Conservation (phyloP, 2,113 vertebrate species). For the Clinocottus analis region DNA sequence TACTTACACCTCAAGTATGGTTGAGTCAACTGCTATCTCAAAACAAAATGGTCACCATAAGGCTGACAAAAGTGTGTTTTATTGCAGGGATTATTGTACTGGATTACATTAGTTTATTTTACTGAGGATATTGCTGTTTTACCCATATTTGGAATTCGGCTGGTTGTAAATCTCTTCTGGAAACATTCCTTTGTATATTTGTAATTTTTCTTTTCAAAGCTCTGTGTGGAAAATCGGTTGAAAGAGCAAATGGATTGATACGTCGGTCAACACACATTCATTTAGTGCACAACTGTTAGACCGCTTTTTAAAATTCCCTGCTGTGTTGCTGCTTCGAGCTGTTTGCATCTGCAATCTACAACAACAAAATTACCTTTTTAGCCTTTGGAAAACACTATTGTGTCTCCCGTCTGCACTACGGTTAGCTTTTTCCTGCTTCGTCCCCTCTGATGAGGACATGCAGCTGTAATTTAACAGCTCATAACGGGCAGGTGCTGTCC, state of each 20-base stretch:
- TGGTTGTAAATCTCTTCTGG: background rate
- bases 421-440: conserved; percentile 25
- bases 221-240: background rate
- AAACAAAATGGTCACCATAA: background rate
- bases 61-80: background rate
- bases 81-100: background rate
- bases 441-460: conserved; percentile 51
- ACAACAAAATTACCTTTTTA: conserved; percentile 6
- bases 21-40: background rate
- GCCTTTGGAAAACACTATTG: conserved; percentile 43
- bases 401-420: conserved; percentile 35
- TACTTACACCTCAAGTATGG: background rate
- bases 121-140: background rate
- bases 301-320: conserved; percentile 25
- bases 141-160: conserved; percentile 11
- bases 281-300: background rate
- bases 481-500: conserved; percentile 40
- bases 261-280: conserved; percentile 13
- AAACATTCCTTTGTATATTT: conserved; percentile 22
- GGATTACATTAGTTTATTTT: background rate
- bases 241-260: conserved; percentile 13
- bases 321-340: conserved; percentile 9
- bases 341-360: conserved; percentile 39
- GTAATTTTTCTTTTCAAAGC: background rate
- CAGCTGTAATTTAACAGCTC: conserved; percentile 40